These are phyloP conservation scores for Mastomys natalensis DNA, from an alignment of 2,113 vertebrate species.

Conservation along the genomic window DNA sequence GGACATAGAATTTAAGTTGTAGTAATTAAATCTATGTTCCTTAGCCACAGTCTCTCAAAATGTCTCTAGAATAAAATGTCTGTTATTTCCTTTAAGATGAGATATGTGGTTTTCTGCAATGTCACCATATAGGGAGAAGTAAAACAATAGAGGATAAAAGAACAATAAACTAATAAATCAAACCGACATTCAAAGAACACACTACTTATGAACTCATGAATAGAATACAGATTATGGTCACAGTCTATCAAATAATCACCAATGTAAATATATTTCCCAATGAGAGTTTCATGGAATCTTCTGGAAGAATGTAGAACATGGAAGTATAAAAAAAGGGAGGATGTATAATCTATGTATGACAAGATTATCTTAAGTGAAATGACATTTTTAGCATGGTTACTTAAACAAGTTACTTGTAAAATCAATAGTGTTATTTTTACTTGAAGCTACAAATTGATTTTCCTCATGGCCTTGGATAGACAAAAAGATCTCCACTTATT, in stretches of 20 bases:
- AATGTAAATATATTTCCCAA: slow-evolving; percentile 58
- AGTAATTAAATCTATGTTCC: background rate
- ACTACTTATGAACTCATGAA: background rate
- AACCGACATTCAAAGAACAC: background rate
- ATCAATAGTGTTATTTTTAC: slow-evolving; percentile 82
- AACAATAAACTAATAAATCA: background rate
- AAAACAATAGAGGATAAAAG: background rate
- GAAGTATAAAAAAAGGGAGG: background rate
- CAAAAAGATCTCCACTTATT: slow-evolving; percentile 88
- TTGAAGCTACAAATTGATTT: slow-evolving; percentile 89
- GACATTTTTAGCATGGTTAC: slow-evolving; percentile 1
- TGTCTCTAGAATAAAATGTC: background rate
- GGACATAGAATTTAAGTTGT: background rate
- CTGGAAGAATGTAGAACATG: background rate
- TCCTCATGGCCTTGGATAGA: slow-evolving; percentile 85
- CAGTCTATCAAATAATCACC: background rate
- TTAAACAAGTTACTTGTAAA: slow-evolving; percentile 65
- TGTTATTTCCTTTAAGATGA: background rate
- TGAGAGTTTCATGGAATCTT: background rate
- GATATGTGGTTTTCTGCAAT: background rate
- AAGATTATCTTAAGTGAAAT: slow-evolving; percentile 60
- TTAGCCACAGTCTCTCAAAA: background rate
- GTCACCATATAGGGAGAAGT: background rate
- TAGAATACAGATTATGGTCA: background rate
- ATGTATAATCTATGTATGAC: background rate